Evolutionary conservation across 2,113 vertebrate genomes (phyloP).

Genomic region (Bos javanicus): DNA sequence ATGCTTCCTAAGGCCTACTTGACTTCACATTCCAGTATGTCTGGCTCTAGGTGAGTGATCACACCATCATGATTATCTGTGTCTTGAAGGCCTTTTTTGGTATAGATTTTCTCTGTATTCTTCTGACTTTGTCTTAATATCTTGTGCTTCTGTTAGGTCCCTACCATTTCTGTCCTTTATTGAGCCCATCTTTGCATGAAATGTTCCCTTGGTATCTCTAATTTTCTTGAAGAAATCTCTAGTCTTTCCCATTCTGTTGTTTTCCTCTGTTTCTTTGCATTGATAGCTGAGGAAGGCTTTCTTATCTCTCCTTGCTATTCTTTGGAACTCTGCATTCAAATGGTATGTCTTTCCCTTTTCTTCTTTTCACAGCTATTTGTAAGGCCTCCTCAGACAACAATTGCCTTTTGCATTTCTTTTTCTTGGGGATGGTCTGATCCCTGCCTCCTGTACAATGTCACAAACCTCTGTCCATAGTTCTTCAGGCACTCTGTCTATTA

Average conservation of each 20-base stretch:
- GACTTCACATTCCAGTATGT: not conserved
- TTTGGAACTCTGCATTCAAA: not conserved
- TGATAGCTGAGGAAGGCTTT: not conserved
- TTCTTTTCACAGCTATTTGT: not conserved
- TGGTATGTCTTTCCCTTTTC: not conserved
- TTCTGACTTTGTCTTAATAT: not conserved
- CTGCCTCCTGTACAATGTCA: not conserved
- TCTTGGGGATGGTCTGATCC: not conserved
- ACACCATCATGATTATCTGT: not conserved
- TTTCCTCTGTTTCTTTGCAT: not conserved
- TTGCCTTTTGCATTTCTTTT: not conserved
- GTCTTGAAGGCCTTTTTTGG: not conserved
- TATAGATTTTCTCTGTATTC: not conserved
- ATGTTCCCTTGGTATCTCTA: not conserved
- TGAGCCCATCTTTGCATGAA: not conserved
- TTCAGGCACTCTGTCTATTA: not conserved
- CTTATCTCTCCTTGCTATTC: not conserved
- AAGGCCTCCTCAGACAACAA: not conserved
- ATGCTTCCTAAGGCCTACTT: not conserved
- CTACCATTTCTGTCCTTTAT: not conserved
- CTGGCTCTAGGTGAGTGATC: not conserved
- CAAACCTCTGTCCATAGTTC: not conserved
- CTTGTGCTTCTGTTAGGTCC: not conserved
- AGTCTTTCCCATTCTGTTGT: not conserved
- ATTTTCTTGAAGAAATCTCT: not conserved